Evolutionary conservation across 2,888 invertebrate genomes (phyloP), one percentile per base, ranked within the genome.

Genomic region (Protophormia terraenovae): DNA sequence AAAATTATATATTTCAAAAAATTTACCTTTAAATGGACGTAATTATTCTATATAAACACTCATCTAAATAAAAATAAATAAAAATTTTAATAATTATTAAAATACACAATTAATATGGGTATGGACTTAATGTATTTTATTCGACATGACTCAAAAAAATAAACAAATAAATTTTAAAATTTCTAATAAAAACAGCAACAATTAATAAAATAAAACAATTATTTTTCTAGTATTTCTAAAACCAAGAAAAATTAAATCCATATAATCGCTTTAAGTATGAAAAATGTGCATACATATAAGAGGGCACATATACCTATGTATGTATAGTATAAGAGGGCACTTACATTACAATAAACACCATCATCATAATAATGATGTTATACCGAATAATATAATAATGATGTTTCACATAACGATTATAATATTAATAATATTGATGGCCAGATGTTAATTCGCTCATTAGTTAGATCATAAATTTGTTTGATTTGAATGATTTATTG

Each of bases 381-480:
- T 16, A 45, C 19, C 1, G 50, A 12, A n/a, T 55, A 6, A 4
- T 41, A 50, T 3, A 50, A 22, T 45, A 41, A 41, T 41, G 64
- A 64, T 24, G 24, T 24, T 12, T 29, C 14, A 67, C 16, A 0
- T 24, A 22, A 16, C 38, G 24, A 41, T 72, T 29, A 58, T 72
- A 7, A 19, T 47, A n/a, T 32, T 3, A 16, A 35, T n/a, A 41
- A 35, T n/a, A 41, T 3, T 82, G 73, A 72, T 55, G 29, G 73
- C 10, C 69, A 79, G 32, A 75, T 83, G 73, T 83, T 53, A 62
- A 79, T 64, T 47, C 38, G 75, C 22, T 73, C 64, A 73, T 84
- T 77, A 72, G 47, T 47, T 10, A 81, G 73, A 81, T 69, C 72
- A 77, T 81, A 77, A 84, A 81, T 77, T 62, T n/a, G 45, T 77